Evolutionary conservation across 2,888 invertebrate species (phyloP).

Genomic region (Netelia fuscicornis): DNA sequence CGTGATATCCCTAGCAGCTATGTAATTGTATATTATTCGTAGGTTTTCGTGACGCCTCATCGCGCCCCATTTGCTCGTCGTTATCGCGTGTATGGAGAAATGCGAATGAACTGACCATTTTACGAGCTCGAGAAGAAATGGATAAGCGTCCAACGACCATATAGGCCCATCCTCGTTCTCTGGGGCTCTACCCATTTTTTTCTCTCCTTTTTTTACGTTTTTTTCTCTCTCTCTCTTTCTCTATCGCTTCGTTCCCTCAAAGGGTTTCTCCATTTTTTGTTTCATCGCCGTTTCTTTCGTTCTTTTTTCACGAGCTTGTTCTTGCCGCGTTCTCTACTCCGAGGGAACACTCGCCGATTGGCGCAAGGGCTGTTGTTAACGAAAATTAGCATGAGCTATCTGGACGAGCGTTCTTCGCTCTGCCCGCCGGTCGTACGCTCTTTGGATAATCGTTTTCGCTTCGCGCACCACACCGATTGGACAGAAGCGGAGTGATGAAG

Average conservation of each 20-base stretch:
- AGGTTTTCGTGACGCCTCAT: neutral
- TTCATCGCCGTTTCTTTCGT: slow-evolving; percentile 30
- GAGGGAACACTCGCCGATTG: slow-evolving; percentile 38
- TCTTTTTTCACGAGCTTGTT: slow-evolving; percentile 50
- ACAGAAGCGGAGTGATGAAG: too few species aligned
- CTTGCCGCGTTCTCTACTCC: slow-evolving; percentile 15
- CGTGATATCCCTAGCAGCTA: too few species aligned
- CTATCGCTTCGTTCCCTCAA: slow-evolving; percentile 67
- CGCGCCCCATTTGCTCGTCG: too few species aligned
- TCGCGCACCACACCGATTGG: too few species aligned
- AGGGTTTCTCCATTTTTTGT: slow-evolving; percentile 40
- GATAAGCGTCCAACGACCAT: slow-evolving; percentile 27
- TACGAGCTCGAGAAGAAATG: slow-evolving; percentile 33
- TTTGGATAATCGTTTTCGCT: neutral
- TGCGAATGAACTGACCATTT: slow-evolving; percentile 18
- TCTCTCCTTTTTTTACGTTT: neutral
- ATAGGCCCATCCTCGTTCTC: slow-evolving; percentile 62
- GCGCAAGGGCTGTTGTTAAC: slow-evolving; percentile 81
- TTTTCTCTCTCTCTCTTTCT: slow-evolving; percentile 61
- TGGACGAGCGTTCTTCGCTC: slow-evolving; percentile 61
- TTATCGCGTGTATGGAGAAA: neutral
- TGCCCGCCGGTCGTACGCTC: slow-evolving; percentile 10
- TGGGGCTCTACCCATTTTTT: slow-evolving; percentile 60
- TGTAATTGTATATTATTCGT: too few species aligned
- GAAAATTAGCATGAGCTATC: slow-evolving; percentile 84